These are phyloP conservation scores for Helleia helle DNA, from an alignment of 2,888 invertebrate species.

Conservation along the genomic window DNA sequence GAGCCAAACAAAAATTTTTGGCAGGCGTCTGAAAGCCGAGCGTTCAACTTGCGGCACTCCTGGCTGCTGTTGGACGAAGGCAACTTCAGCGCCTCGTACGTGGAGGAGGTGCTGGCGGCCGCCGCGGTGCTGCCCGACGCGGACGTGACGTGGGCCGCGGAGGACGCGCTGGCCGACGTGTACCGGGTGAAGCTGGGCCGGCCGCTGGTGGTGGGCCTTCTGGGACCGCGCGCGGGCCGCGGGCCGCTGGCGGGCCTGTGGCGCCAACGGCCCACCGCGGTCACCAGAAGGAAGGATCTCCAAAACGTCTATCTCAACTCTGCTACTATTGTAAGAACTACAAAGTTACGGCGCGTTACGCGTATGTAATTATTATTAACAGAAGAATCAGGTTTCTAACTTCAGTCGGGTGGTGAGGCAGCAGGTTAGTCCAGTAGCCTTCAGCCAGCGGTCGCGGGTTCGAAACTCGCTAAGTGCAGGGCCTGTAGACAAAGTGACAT, in stretches of 20 bases:
- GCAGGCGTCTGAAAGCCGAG: constrained; percentile 44
- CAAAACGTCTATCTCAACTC: constrained; percentile 35
- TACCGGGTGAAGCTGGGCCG: constrained; percentile 34
- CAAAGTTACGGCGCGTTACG: too few species aligned
- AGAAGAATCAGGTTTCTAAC: too few species aligned
- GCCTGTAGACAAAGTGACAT: too few species aligned
- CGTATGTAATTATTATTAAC: too few species aligned
- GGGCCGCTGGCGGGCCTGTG: constrained; percentile 29
- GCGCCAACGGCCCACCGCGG: constrained; percentile 31
- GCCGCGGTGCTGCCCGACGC: constrained; percentile 44
- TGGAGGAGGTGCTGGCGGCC: constrained; percentile 26
- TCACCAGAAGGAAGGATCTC: constrained; percentile 39
- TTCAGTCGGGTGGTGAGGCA: too few species aligned
- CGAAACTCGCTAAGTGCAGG: too few species aligned
- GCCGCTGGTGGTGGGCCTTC: constrained; percentile 26
- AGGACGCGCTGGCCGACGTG: constrained; percentile 35
- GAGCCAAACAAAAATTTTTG: too few species aligned
- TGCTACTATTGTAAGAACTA: constrained; percentile 43
- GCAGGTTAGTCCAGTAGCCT: too few species aligned
- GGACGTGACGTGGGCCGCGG: constrained; percentile 41
- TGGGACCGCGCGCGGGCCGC: constrained; percentile 21
- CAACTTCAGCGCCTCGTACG: constrained; percentile 22
- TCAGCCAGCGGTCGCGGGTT: too few species aligned
- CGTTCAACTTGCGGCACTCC: constrained; percentile 43
- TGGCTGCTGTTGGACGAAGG: constrained; percentile 44